phyloP scores from a whole-genome alignment of 2,888 invertebrate genomes.

The Cantharis rufa region DNA sequence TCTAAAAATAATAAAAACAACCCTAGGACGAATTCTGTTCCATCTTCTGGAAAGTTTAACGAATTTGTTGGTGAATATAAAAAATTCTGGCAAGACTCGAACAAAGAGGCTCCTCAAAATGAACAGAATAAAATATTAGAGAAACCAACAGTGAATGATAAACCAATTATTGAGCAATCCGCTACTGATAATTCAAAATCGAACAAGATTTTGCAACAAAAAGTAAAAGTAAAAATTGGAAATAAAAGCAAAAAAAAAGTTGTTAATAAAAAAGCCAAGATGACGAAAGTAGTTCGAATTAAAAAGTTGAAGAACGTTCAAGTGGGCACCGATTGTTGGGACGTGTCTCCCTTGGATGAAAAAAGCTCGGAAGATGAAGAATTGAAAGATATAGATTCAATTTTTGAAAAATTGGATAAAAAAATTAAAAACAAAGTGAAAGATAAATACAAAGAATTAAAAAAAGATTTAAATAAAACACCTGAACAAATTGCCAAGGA shows the following conservation, averaged over 20 bases:
- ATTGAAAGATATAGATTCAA: constrained; percentile 20
- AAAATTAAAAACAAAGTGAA: constrained; percentile 24
- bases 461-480: constrained; percentile 27
- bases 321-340: constrained; percentile 7
- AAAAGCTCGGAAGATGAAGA: constrained; percentile 21
- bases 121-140: neutral
- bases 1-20: constrained; percentile 55
- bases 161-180: neutral
- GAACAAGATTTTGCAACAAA: neutral
- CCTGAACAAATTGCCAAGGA: constrained; percentile 30
- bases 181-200: neutral
- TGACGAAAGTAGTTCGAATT: neutral
- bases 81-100: constrained; percentile 69
- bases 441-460: constrained; percentile 18
- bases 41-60: constrained; percentile 61
- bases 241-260: neutral
- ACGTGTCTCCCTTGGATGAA: constrained; percentile 17
- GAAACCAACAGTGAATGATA: neutral
- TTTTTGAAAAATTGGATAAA: constrained; percentile 12
- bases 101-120: constrained; percentile 41
- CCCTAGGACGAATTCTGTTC: constrained; percentile 64
- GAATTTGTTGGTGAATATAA: constrained; percentile 71
- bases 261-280: neutral
- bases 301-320: neutral
- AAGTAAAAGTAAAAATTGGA: neutral